Evolutionary conservation across 2,888 invertebrate species (phyloP), one percentile per base, ranked within the genome.

Genomic region (Scaptomyza cyrtandrae): DNA sequence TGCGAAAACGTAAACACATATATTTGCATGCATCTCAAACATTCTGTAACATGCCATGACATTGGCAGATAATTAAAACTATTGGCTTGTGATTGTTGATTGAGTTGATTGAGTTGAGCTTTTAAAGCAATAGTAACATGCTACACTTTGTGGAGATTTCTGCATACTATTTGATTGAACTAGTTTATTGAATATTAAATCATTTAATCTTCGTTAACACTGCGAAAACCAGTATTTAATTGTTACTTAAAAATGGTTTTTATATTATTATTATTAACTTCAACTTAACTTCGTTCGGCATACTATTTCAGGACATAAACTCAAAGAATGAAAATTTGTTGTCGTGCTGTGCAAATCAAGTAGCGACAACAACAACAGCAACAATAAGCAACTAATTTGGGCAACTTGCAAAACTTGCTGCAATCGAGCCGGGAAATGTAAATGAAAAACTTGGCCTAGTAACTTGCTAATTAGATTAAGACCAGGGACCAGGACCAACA

Each of bases 381-480:
- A 66, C 59, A 65, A 39, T 67, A 62, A 41, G 54, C n/a, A 35
- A 58, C 70, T 64, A 70, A 74, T 68, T 62, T 65, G 52, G 48
- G 11, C 67, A 63, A 68, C 65, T 50, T 19, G 19, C n/a, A 64
- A 61, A 37, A 52, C 62, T 77, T 59, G 55, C 64, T 70, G 73
- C 50, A 67, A 76, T 73, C 70, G 69, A 73, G 80, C 67, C 58
- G 49, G 58, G 58, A 69, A 79, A 79, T 84, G 78, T 79, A 82
- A 82, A 82, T 85, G 85, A 85, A 82, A 41, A 85, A 77, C 77
- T 71, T 75, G 72, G 71, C 64, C 75, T 56, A 79, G 68, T 62
- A 54, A 67, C 72, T 67, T 64, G 66, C 82, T 85, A 81, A 81
- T 81, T 81, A 84, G 85, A 81, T 81, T 81, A 79, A 76, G 45